Conservation (phyloP, 2,113 vertebrate genomes). For the Nematolebias whitei region DNA sequence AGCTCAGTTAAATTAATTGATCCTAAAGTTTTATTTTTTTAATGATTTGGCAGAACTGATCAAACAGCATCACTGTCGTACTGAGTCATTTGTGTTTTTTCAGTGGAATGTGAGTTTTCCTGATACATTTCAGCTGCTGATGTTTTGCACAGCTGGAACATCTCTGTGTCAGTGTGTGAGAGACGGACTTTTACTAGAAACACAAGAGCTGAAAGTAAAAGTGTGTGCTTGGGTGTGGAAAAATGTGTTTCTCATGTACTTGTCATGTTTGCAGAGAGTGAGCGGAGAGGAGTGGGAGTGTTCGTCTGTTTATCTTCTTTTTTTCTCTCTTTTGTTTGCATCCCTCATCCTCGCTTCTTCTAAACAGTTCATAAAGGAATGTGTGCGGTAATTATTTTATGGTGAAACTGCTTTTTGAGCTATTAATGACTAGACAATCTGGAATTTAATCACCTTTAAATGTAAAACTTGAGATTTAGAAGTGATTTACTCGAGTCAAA, state of each 20-base stretch:
- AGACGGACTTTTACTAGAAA: constrained; percentile 38
- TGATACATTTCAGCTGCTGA: constrained; percentile 2
- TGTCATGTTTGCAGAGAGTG: constrained; percentile 32
- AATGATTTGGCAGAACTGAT: background rate
- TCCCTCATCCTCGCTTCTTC: background rate
- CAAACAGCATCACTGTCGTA: background rate
- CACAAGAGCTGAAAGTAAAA: constrained; percentile 20
- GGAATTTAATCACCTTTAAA: background rate
- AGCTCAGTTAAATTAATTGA: no score
- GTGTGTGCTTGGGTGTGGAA: constrained; percentile 19
- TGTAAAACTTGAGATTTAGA: no score
- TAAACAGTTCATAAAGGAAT: background rate
- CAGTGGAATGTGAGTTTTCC: background rate
- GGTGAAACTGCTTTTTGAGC: no score
- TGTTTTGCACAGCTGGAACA: constrained; percentile 44
- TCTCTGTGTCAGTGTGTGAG: constrained; percentile 10
- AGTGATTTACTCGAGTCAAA: background rate
- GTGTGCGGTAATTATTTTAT: background rate
- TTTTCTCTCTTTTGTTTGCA: background rate
- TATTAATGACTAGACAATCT: background rate
- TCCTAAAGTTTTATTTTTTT: background rate
- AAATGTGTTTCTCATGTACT: constrained; percentile 57
- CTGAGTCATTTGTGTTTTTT: constrained; percentile 9
- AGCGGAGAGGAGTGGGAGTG: constrained; percentile 13
- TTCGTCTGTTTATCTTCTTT: constrained; percentile 13